Conservation (phyloP, 2,797 vertebrate species). For the Onychomys torridus region DNA sequence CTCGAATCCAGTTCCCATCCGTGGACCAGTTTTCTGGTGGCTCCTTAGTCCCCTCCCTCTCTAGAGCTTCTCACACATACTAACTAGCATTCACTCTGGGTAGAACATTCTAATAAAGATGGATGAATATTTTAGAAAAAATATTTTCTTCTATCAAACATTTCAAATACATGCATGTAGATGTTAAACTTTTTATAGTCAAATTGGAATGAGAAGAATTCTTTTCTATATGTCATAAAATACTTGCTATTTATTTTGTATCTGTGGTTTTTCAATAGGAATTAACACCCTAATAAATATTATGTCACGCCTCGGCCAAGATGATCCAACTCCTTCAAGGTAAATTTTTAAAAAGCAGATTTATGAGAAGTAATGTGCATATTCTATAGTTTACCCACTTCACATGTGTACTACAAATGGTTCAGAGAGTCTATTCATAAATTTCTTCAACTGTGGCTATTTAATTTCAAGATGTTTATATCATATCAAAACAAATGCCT, state of each 20-base stretch:
- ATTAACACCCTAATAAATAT: conserved; percentile 99
- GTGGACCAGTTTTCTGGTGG: not conserved
- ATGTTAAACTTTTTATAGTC: conserved; percentile 51
- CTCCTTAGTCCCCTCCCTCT: not conserved
- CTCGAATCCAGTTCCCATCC: too few relatives aligned
- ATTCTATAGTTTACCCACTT: not conserved
- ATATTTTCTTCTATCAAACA: not conserved
- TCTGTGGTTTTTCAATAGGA: conserved; percentile 87
- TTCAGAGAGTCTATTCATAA: not conserved
- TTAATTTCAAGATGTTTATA: not conserved
- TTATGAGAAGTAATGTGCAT: not conserved
- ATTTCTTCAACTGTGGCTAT: not conserved
- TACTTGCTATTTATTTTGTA: conserved; percentile 57
- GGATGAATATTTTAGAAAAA: not conserved
- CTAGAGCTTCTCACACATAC: not conserved
- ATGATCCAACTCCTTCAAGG: conserved; percentile 98
- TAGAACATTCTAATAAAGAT: not conserved
- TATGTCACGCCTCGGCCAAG: conserved; percentile 98
- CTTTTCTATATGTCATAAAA: conserved; percentile 20
- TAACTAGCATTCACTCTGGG: not conserved
- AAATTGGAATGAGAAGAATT: conserved; percentile 23
- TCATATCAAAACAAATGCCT: not conserved
- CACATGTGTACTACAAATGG: not conserved
- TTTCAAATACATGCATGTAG: conserved; percentile 35
- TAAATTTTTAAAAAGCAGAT: conserved; percentile 82